Evolutionary conservation across 64 coral and sea anemone genomes (phyloP).

Genomic region (Stylophora pistillata): DNA sequence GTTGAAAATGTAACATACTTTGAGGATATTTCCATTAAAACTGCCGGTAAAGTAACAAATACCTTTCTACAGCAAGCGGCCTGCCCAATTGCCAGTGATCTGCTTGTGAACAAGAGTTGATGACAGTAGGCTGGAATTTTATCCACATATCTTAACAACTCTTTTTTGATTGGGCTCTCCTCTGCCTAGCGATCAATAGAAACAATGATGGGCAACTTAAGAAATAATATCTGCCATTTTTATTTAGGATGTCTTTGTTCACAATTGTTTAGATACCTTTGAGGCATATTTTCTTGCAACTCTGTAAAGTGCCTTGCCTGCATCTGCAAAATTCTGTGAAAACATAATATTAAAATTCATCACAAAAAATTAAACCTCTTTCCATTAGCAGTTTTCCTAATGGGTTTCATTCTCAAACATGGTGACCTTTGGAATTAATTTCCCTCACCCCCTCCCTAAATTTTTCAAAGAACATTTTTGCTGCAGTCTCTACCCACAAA

Average conservation of each 20-base stretch:
- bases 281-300: slow-evolving; percentile 68
- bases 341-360: background rate
- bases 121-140: slow-evolving; percentile 88
- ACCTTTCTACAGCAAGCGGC: slow-evolving; percentile 90
- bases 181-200: slow-evolving; percentile 46
- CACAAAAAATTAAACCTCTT: background rate
- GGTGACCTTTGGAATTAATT: too few relatives aligned
- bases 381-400: background rate
- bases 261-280: slow-evolving; percentile 29
- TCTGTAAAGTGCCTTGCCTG: slow-evolving; percentile 66
- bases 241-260: background rate
- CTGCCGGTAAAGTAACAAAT: background rate
- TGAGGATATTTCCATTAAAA: background rate
- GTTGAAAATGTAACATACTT: background rate
- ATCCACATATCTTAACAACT: slow-evolving; percentile 70
- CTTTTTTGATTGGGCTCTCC: slow-evolving; percentile 63
- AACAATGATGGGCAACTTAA: background rate
- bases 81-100: slow-evolving; percentile 84
- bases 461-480: too few relatives aligned
- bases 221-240: background rate
- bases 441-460: too few relatives aligned
- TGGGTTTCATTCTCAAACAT: background rate
- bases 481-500: too few relatives aligned
- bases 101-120: slow-evolving; percentile 82
- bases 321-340: slow-evolving; percentile 75